Base-by-base conservation (phyloP, 2,113 vertebrate species). In the Raphicerus campestris region DNA sequence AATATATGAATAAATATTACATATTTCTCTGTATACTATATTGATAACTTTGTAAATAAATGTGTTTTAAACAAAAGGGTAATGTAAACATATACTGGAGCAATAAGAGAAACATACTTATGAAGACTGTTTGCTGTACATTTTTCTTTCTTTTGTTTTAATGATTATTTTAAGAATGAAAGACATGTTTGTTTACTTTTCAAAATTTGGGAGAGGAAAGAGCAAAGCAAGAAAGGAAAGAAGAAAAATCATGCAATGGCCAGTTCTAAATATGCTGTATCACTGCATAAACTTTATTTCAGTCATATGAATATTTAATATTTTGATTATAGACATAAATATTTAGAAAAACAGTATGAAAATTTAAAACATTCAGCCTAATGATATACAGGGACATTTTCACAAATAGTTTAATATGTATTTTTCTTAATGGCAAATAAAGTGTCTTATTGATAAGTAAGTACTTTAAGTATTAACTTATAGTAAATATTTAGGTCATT, bases 31-130 rank as follows among this genome's bases (percentile, higher is more conserved):
- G 45, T 81, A 56, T 45, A 56, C 14, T 30, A 26, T 35, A 56
- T 55, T 63, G 47, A 87, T 80, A 94, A 83, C 8, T 83, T 90
- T 61, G 3, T 87, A 96, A 88, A 97, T 66, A 66, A 95, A 97
- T 92, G 63, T 28, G 35, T 96, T 84, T 91, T 3, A 19, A 58
- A 82, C 61, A 32, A 96, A 4, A 81, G 47, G 92, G 84, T 93
- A 97, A 87, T 92, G 73, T 90, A 96, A 91, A 97, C 30, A 58
- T 75, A 89, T 81, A 85, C 75, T 70, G 80, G 82, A 82, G 14
- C 39, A 87, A 63, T 97, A 98, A 96, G 91, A 95, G 87, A 83
- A 47, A 95, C 91, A 95, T 98, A 91, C 92, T 98, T 92, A 0
- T 89, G 51, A 66, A 94, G 63, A 78, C 2, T 0, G 8, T 49